phyloP scores from a whole-genome alignment of 2,797 vertebrate genomes.

The Sarcoramphus papa region DNA sequence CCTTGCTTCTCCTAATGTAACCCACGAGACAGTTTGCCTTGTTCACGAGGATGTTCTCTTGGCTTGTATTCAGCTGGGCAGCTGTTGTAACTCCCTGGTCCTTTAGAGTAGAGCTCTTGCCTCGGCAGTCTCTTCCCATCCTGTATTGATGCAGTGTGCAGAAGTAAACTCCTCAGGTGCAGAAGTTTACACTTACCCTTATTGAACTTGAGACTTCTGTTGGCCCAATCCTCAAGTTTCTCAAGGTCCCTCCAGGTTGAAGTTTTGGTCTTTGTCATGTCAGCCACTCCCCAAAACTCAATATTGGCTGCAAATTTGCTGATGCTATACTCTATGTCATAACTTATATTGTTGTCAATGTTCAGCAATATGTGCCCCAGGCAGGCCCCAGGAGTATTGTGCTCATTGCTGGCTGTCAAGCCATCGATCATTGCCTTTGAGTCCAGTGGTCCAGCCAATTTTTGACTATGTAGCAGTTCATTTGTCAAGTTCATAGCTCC shows the following conservation, averaged over 20 bases:
- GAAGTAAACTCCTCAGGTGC: background rate
- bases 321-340: background rate
- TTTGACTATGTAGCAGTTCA: background rate
- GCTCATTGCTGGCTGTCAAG: background rate
- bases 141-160: background rate
- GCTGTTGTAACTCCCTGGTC: background rate
- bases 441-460: background rate
- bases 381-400: background rate
- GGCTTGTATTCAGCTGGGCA: background rate
- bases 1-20: background rate
- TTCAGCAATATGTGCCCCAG: background rate
- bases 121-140: background rate
- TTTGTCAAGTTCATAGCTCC: background rate
- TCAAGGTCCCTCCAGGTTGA: background rate
- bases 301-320: background rate
- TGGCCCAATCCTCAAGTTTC: background rate
- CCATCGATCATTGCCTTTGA: background rate
- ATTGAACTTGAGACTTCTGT: background rate
- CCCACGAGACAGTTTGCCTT: background rate
- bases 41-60: background rate
- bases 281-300: background rate
- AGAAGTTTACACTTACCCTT: background rate
- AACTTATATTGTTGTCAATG: background rate
- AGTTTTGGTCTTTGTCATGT: background rate
- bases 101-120: background rate